Evolutionary conservation across 2,888 invertebrate species (phyloP).

Genomic region (Melinopterus prodromus): DNA sequence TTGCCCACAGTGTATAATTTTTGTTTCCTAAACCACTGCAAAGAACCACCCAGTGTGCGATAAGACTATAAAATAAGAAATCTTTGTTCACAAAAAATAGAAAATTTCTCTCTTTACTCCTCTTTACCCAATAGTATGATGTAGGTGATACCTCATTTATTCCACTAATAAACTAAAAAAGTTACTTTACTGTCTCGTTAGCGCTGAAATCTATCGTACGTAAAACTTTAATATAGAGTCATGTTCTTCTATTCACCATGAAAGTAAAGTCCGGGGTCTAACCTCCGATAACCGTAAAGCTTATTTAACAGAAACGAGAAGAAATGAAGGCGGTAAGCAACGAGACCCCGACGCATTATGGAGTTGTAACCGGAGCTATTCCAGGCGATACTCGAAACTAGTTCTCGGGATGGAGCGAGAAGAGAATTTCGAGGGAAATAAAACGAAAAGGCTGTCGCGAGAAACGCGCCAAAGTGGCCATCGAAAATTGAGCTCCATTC

Average conservation of each 20-base stretch:
- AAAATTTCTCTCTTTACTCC: too few relatives aligned
- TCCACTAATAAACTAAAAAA: too few relatives aligned
- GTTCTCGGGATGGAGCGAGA: conserved; percentile 11
- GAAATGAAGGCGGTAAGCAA: conserved; percentile 7
- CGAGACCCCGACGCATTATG: conserved; percentile 6
- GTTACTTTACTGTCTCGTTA: neutral
- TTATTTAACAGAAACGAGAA: conserved; percentile 19
- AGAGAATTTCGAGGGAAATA: conserved; percentile 14
- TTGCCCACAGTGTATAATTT: too few relatives aligned
- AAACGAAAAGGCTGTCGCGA: conserved; percentile 16
- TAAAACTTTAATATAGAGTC: neutral
- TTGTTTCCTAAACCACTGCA: too few relatives aligned
- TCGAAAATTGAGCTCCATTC: neutral
- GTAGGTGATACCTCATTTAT: too few relatives aligned
- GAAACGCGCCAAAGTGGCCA: neutral
- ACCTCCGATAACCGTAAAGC: conserved; percentile 20
- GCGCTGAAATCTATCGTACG: neutral
- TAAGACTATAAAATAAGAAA: too few relatives aligned
- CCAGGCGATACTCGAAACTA: conserved; percentile 7
- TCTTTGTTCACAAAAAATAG: too few relatives aligned
- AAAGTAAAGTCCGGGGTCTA: conserved; percentile 15
- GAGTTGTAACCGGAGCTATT: conserved; percentile 18
- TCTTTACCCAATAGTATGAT: too few relatives aligned
- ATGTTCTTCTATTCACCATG: conserved; percentile 7
- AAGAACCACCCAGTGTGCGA: too few relatives aligned